Percentiles rank a stretch among this genome's conserved stretches.
These are phyloP conservation scores for Toxostoma redivivum DNA, from an alignment of 2,113 vertebrate species.

Conservation along the genomic window DNA sequence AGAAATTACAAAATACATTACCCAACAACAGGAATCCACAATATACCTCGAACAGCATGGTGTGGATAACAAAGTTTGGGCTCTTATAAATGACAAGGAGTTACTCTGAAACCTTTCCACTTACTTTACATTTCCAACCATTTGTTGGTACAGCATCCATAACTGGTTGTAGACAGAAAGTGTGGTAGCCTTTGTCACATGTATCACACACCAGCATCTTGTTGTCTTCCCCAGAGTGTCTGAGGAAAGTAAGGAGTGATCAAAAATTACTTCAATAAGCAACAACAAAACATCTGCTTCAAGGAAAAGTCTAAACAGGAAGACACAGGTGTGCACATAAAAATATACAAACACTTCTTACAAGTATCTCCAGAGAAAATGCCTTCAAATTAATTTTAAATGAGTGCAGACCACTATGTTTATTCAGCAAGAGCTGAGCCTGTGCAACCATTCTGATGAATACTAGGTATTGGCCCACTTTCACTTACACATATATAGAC, in stretches of 20 bases:
- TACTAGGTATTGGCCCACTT: neutral
- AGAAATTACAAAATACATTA: neutral
- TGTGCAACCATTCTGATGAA: accelerated
- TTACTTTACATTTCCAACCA: conserved; percentile 96
- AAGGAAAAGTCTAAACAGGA: neutral
- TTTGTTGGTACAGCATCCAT: conserved; percentile 85
- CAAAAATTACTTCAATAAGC: neutral
- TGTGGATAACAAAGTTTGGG: neutral
- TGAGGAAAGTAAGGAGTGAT: conserved; percentile 60
- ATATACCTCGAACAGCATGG: neutral
- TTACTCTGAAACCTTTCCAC: neutral
- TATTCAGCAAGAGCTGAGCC: neutral
- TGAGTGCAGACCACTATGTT: neutral
- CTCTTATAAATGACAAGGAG: neutral
- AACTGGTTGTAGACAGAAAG: conserved; percentile 91
- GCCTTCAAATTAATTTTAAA: neutral
- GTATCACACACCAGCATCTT: conserved; percentile 92
- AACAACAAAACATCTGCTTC: neutral
- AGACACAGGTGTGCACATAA: neutral
- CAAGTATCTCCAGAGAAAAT: neutral
- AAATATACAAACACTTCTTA: neutral
- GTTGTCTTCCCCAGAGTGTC: conserved; percentile 86
- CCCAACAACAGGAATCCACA: accelerated
- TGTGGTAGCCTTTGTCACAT: conserved; percentile 95
- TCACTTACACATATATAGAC: neutral